Evolutionary conservation across 2,797 vertebrate species (phyloP).

Genomic region (Coranthus polyacanthus): DNA sequence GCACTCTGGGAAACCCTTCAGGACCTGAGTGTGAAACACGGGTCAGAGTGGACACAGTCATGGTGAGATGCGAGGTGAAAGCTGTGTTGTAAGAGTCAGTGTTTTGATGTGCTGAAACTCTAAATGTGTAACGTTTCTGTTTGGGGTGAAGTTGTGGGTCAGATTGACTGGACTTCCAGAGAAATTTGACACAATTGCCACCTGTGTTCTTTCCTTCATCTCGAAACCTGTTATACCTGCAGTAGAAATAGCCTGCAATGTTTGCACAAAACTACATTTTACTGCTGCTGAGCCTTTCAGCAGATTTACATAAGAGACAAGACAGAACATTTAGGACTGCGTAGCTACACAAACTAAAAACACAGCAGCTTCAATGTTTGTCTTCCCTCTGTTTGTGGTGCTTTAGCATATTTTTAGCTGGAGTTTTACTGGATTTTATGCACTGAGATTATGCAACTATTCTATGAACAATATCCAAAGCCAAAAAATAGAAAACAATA

Average conservation of each 20-base stretch:
- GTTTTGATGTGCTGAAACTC: background rate
- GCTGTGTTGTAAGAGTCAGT: background rate
- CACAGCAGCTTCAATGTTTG: constrained; percentile 1
- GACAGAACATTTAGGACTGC: constrained; percentile 57
- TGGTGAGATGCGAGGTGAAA: constrained; percentile 2
- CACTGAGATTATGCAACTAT: background rate
- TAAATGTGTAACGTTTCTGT: constrained; percentile 4
- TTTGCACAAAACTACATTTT: constrained; percentile 6
- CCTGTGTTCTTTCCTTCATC: constrained; percentile 81
- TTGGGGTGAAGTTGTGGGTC: constrained; percentile 32
- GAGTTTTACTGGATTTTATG: constrained; percentile 12
- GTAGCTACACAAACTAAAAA: constrained; percentile 34
- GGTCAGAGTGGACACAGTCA: constrained; percentile 36
- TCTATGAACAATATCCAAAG: background rate
- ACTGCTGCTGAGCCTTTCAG: constrained; percentile 20
- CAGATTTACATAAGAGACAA: constrained; percentile 42
- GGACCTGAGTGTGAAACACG: constrained; percentile 84
- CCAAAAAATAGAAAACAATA: background rate
- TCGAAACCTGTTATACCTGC: constrained; percentile 68
- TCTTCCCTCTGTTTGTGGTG: background rate
- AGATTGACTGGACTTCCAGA: constrained; percentile 50
- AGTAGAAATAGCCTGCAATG: constrained; percentile 22
- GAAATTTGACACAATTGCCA: constrained; percentile 75
- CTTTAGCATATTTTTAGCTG: background rate
- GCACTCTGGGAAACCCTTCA: constrained; percentile 99